A percentile compares a stretch with the other conserved stretches of the same genome.
phyloP scores from a whole-genome alignment of 2,113 vertebrate genomes.

The Lepidothrix coronata region DNA sequence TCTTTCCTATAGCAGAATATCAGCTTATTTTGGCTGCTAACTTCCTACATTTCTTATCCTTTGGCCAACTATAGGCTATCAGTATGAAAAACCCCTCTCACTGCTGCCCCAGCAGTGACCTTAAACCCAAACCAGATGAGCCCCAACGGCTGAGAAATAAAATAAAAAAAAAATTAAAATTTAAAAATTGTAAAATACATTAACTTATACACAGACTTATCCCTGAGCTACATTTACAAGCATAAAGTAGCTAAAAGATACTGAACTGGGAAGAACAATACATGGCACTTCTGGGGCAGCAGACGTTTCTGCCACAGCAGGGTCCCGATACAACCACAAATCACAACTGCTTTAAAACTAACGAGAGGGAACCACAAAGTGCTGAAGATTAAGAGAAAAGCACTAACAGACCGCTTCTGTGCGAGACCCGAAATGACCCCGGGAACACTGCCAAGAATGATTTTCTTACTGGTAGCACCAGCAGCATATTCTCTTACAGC shows the following conservation, averaged over 20 bases:
- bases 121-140: constrained; percentile 20
- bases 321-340: background rate
- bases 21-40: constrained; percentile 29
- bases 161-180: background rate
- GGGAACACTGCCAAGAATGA: constrained; percentile 28
- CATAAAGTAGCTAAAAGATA: background rate
- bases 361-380: background rate
- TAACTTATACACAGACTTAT: background rate
- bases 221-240: background rate
- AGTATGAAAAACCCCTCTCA: background rate
- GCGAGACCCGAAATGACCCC: background rate
- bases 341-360: constrained; percentile 1
- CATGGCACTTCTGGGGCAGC: background rate
- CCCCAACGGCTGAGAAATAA: background rate
- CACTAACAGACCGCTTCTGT: constrained; percentile 23
- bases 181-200: background rate
- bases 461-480: constrained; percentile 43
- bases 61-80: background rate
- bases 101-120: constrained; percentile 3
- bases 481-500: background rate
- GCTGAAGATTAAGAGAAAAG: constrained; percentile 14
- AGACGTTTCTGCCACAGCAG: constrained; percentile 6
- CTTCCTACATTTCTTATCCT: background rate
- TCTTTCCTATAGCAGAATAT: background rate
- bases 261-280: background rate